Evolutionary conservation across 2,797 vertebrate species (phyloP).

Genomic region (Champsocephalus gunnari): DNA sequence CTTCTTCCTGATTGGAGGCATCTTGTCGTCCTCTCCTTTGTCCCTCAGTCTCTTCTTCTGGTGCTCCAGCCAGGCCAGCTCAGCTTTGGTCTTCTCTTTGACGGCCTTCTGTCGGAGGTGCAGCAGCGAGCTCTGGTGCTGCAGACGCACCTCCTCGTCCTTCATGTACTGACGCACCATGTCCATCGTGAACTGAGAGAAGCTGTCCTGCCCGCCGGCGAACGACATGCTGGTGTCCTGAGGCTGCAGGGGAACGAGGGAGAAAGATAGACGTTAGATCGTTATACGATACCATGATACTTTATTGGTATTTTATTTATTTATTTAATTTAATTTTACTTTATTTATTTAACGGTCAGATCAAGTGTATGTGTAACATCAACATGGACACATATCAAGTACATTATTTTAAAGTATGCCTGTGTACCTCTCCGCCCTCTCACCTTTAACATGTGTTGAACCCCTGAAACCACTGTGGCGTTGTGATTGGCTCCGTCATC

Average conservation of each 20-base stretch:
- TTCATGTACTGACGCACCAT: slow-evolving; percentile 99
- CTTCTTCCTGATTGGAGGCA: slow-evolving; percentile 96
- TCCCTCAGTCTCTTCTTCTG: slow-evolving; percentile 94
- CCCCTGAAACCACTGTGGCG: slow-evolving; percentile 66
- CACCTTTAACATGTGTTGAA: slow-evolving; percentile 74
- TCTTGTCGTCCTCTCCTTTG: slow-evolving; percentile 99
- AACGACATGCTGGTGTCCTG: slow-evolving; percentile 91
- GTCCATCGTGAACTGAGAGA: slow-evolving; percentile 98
- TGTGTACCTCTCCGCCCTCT: neutral
- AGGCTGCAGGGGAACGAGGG: slow-evolving; percentile 21
- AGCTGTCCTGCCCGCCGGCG: slow-evolving; percentile 94
- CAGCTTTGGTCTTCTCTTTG: slow-evolving; percentile 95
- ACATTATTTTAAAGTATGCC: too few relatives aligned
- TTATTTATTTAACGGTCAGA: too few relatives aligned
- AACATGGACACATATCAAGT: too few relatives aligned
- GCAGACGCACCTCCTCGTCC: slow-evolving; percentile 95
- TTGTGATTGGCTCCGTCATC: slow-evolving; percentile 86
- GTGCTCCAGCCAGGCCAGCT: slow-evolving; percentile 97
- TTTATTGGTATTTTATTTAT: too few relatives aligned
- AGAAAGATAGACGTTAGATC: too few relatives aligned
- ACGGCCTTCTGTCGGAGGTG: slow-evolving; percentile 95
- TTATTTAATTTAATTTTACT: too few relatives aligned
- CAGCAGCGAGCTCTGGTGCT: slow-evolving; percentile 95
- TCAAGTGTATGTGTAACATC: too few relatives aligned
- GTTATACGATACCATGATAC: too few relatives aligned